phyloP scores from a whole-genome alignment of 1,140 invertebrate species.

The Drosophila ercepeae region DNA sequence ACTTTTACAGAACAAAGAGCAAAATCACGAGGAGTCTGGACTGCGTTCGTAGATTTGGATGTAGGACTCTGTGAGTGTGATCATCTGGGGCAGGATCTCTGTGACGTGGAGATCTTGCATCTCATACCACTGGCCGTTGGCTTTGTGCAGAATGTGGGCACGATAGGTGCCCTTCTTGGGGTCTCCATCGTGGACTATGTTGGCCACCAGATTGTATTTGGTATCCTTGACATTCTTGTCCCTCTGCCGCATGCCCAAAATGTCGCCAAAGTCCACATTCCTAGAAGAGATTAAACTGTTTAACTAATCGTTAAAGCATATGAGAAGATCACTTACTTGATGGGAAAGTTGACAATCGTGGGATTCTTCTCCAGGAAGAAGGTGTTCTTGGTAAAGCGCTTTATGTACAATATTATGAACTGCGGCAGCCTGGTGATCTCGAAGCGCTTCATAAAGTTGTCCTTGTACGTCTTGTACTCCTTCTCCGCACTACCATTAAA shows the following conservation, averaged over 20 bases:
- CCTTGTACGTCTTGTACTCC: constrained; percentile 99
- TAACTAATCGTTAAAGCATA: not conserved
- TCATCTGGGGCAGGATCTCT: constrained; percentile 99
- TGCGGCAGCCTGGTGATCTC: constrained; percentile 97
- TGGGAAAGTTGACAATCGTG: constrained; percentile 99
- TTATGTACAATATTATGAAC: constrained; percentile 99
- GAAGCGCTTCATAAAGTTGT: constrained; percentile 98
- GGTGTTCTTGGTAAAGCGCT: constrained; percentile 99
- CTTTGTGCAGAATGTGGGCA: constrained; percentile 97
- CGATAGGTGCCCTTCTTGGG: constrained; percentile 97
- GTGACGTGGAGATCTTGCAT: constrained; percentile 99
- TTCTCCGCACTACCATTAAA: constrained; percentile 98
- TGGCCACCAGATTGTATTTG: constrained; percentile 97
- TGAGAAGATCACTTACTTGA: constrained; percentile 91
- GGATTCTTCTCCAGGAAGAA: constrained; percentile 99
- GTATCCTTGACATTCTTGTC: constrained; percentile 90
- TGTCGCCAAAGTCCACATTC: constrained; percentile 98
- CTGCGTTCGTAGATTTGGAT: constrained; percentile 92
- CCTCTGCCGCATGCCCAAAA: constrained; percentile 93
- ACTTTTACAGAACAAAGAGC: not conserved
- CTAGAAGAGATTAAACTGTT: constrained; percentile 84
- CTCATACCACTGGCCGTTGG: constrained; percentile 94
- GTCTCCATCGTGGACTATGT: constrained; percentile 99
- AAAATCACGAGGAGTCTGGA: constrained; percentile 44
- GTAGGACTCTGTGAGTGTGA: constrained; percentile 99